Evolutionary conservation across 2,113 vertebrate genomes (phyloP).

Genomic region (Cathartes aura): DNA sequence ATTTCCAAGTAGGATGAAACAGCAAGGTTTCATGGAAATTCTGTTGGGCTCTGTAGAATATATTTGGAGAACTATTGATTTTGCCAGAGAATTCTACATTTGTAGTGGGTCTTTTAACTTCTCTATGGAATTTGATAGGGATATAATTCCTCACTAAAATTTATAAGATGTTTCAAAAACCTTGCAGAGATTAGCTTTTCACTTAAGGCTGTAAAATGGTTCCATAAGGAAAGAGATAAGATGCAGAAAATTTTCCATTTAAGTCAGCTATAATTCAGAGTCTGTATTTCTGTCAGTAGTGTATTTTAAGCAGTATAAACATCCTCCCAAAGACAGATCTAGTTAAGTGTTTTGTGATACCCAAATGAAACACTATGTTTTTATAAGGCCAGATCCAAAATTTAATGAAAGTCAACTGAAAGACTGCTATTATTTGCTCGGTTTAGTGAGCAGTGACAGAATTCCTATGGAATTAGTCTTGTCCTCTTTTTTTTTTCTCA

Average conservation of each 20-base stretch:
- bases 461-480: not conserved
- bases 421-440: not conserved
- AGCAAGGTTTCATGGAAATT: not conserved
- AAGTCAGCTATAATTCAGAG: not conserved
- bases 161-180: not conserved
- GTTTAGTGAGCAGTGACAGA: not conserved
- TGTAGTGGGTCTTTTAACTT: not conserved
- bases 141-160: not conserved
- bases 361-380: not conserved
- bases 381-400: not conserved
- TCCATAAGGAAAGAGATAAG: not conserved
- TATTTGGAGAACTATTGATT: not conserved
- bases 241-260: not conserved
- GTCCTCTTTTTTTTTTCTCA: not conserved
- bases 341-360: not conserved
- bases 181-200: not conserved
- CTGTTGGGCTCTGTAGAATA: accelerated
- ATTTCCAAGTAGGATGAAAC: not conserved
- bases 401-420: not conserved
- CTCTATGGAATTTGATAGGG: not conserved
- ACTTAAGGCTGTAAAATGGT: not conserved
- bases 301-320: not conserved
- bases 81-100: not conserved
- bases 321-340: not conserved
- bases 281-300: not conserved